These are phyloP conservation scores for Gulo gulo DNA, from an alignment of 2,113 vertebrate genomes.

Conservation along the genomic window DNA sequence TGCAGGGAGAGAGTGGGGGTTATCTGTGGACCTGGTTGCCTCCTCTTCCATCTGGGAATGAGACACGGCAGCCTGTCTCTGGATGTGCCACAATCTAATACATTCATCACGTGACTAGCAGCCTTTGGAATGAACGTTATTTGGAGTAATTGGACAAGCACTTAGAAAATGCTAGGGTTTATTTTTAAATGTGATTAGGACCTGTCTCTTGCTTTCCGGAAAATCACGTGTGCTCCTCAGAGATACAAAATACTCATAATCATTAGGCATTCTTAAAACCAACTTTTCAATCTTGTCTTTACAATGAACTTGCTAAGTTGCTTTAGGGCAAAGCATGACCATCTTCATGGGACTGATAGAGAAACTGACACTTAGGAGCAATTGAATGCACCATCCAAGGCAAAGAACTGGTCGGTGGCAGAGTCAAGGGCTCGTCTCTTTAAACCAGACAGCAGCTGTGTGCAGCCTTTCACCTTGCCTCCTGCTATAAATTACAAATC, in stretches of 20 bases:
- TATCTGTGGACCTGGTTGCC: background rate
- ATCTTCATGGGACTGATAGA: background rate
- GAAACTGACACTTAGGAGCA: background rate
- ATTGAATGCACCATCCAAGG: background rate
- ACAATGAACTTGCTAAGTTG: background rate
- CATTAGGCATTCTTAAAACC: background rate
- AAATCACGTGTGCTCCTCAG: slow-evolving; percentile 24
- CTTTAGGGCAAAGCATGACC: background rate
- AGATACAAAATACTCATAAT: slow-evolving; percentile 41
- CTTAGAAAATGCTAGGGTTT: slow-evolving; percentile 71
- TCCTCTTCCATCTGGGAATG: background rate
- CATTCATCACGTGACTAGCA: slow-evolving; percentile 45
- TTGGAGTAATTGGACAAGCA: slow-evolving; percentile 68
- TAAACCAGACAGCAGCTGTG: background rate
- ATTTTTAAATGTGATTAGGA: slow-evolving; percentile 75
- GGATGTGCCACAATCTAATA: background rate
- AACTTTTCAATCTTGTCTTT: slow-evolving; percentile 16
- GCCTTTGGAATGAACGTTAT: slow-evolving; percentile 66
- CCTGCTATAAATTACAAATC: background rate
- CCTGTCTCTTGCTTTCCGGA: slow-evolving; percentile 65
- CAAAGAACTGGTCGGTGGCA: background rate
- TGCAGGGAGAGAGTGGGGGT: background rate
- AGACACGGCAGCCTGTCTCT: background rate
- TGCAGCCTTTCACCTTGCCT: background rate
- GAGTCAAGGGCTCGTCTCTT: background rate